Evolutionary conservation across 2,113 vertebrate genomes (phyloP), one percentile per base, ranked within the genome.

Genomic region (Ammodytes marinus): DNA sequence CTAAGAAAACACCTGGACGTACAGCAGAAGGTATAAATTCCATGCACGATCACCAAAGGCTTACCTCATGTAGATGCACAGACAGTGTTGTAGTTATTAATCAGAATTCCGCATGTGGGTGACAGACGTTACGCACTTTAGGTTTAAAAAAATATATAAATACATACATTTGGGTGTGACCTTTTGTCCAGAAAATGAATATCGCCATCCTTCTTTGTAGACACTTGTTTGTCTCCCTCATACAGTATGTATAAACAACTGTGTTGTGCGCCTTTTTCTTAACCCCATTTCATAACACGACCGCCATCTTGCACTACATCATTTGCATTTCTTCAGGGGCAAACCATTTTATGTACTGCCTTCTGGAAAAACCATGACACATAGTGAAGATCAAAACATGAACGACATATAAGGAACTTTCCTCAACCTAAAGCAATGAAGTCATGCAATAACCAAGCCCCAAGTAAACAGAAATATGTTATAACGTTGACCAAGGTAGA

Each of bases 311-410:
- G 13, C 6, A 58, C 37, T 45, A 61, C n/a, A 4, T 54, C 1
- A 69, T 74, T 73, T 71, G 53, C 46, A 70, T 82, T 63, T 77
- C 13, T 27, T 27, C 27, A 27, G 58, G 7, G 13, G 13, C 68
- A 71, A 59, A 11, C 5, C 12, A 57, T 77, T 52, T 69, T 1
- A 39, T 55, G 8, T 9, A 14, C 13, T 17, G 19, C 60, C 58
- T 65, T 46, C 27, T 54, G 35, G 12, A 78, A 73, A 78, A 17
- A 58, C 12, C 42, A 42, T n/a, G 35, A 37, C 53, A 53, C 54
- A 59, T 1, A 50, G 35, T n/a, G 46, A 39, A 64, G n/a, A 46
- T 73, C 68, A 58, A 35, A 75, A 61, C 46, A 53, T 15, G 42
- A 61, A 57, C 37, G 50, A 63, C 12, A 71, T 13, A 53, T 27